A percentile compares a stretch with the other conserved stretches of the same genome.
phyloP scores from a whole-genome alignment of 2,113 vertebrate species.

The Chamaea fasciata region DNA sequence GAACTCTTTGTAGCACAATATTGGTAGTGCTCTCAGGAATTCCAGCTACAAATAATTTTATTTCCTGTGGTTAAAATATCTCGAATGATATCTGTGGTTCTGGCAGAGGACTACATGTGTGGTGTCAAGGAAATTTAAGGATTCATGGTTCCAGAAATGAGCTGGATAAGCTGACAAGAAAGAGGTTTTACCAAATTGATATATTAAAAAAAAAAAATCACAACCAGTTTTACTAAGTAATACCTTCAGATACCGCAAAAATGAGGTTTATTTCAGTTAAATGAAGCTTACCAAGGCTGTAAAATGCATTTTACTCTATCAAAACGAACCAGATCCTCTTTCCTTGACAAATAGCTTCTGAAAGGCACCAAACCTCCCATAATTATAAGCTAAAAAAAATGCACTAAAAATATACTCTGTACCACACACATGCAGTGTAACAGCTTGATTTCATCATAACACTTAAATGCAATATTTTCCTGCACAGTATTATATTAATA shows the following conservation, averaged over 20 bases:
- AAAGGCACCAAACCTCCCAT: conserved; percentile 56
- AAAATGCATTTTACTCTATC: conserved; percentile 44
- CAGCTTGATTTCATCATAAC: conserved; percentile 61
- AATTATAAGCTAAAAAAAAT: conserved; percentile 55
- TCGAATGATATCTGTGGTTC: neutral
- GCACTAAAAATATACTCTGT: conserved; percentile 60
- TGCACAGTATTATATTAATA: conserved; percentile 55
- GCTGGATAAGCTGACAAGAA: neutral
- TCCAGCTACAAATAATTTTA: neutral
- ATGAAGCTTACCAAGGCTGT: conserved; percentile 2
- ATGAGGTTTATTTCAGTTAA: conserved; percentile 1
- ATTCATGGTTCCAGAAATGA: neutral
- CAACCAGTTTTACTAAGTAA: neutral
- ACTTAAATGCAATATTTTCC: conserved; percentile 45
- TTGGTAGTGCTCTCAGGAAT: neutral
- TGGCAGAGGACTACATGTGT: neutral
- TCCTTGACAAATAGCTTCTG: conserved; percentile 61
- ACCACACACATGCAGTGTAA: conserved; percentile 62
- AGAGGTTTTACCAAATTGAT: neutral
- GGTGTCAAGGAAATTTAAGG: neutral
- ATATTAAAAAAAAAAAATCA: neutral
- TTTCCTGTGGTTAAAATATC: neutral
- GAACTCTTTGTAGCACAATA: neutral
- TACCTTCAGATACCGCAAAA: neutral
- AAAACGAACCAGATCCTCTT: conserved; percentile 66